These are phyloP conservation scores for Sander vitreus DNA, from an alignment of 2,113 vertebrate genomes.

Conservation along the genomic window DNA sequence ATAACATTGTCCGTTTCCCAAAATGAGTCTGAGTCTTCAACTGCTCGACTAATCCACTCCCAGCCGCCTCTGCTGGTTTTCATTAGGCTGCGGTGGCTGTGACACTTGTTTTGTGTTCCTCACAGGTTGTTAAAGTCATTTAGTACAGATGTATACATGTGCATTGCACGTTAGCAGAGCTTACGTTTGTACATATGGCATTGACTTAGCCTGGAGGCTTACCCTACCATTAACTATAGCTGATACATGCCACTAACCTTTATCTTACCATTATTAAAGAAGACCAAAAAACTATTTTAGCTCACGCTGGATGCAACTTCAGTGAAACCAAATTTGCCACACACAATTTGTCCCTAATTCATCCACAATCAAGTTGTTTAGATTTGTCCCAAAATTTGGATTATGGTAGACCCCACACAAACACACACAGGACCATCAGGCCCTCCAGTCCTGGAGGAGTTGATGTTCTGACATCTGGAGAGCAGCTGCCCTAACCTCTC, in stretches of 20 bases:
- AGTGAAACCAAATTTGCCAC: conserved; percentile 17
- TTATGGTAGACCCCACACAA: not conserved
- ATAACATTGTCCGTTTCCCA: conserved; percentile 27
- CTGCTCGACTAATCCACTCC: conserved; percentile 44
- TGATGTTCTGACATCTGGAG: conserved; percentile 76
- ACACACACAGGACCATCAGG: conserved; percentile 17
- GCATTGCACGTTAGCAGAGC: conserved; percentile 30
- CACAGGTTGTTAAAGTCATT: conserved; percentile 67
- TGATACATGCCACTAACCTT: conserved; percentile 28
- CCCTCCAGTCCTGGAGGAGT: conserved; percentile 29
- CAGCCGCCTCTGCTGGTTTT: conserved; percentile 56
- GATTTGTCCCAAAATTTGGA: conserved; percentile 11
- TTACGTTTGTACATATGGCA: conserved; percentile 41
- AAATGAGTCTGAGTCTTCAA: conserved; percentile 35
- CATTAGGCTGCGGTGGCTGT: conserved; percentile 62
- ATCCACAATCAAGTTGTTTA: conserved; percentile 20
- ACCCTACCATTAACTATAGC: conserved; percentile 47
- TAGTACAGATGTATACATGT: conserved; percentile 48
- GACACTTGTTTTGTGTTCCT: conserved; percentile 71
- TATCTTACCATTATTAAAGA: conserved; percentile 31
- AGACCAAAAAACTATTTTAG: conserved; percentile 5
- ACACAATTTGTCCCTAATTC: not conserved
- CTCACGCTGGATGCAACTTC: conserved; percentile 14
- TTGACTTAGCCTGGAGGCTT: conserved; percentile 11
- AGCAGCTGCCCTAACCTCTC: conserved; percentile 73